Conservation (phyloP, 2,113 vertebrate species). For the Sylvia atricapilla region DNA sequence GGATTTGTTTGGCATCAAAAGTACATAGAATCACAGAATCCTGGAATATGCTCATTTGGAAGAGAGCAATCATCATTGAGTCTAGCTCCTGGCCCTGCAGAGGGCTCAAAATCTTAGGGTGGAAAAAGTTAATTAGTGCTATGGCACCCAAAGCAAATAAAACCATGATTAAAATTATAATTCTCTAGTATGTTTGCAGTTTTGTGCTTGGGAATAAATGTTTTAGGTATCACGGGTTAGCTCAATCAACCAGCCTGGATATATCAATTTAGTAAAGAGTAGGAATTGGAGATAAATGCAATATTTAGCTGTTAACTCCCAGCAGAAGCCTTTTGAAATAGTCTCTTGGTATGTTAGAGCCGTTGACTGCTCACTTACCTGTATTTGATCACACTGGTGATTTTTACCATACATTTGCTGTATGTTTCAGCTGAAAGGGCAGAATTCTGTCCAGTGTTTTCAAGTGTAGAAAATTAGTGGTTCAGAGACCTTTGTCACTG, state of each 20-base stretch:
- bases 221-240: not conserved
- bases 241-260: not conserved
- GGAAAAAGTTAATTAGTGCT: not conserved
- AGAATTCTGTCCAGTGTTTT: not conserved
- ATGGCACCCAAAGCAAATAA: not conserved
- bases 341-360: not conserved
- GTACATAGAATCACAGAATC: not conserved
- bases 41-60: not conserved
- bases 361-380: not conserved
- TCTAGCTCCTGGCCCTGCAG: not conserved
- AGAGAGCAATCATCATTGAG: not conserved
- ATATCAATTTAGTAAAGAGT: not conserved
- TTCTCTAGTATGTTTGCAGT: fast-evolving
- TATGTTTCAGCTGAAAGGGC: not conserved
- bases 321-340: not conserved
- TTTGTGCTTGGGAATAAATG: not conserved
- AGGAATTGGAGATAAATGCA: not conserved
- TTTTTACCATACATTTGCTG: not conserved
- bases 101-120: not conserved
- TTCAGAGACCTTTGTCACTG: not conserved
- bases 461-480: not conserved
- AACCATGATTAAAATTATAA: not conserved
- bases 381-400: not conserved
- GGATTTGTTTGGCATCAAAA: not conserved
- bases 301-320: not conserved